Evolutionary conservation across 2,888 invertebrate species (phyloP).

Genomic region (Agrochola lota): DNA sequence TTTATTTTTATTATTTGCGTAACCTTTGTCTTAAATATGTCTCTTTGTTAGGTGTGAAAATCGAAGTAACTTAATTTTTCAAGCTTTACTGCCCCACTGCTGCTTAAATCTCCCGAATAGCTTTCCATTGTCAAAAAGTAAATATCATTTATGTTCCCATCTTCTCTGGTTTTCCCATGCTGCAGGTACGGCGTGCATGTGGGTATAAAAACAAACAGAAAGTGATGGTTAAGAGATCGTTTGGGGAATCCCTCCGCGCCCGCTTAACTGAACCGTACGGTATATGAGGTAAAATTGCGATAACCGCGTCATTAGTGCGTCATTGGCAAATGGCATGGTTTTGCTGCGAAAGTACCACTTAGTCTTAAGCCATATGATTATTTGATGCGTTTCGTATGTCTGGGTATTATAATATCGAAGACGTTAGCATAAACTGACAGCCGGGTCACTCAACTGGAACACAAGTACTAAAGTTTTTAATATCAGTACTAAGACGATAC

Average conservation of each 20-base stretch:
- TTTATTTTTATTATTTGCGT: slow-evolving; percentile 39
- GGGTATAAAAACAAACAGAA: slow-evolving; percentile 52
- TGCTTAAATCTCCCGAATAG: background rate
- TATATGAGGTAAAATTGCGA: slow-evolving; percentile 34
- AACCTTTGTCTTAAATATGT: slow-evolving; percentile 45
- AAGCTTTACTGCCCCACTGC: background rate
- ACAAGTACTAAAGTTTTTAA: background rate
- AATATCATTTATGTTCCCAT: slow-evolving; percentile 15
- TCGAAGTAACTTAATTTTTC: slow-evolving; percentile 8
- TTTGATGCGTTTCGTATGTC: slow-evolving; percentile 17
- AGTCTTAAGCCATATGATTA: slow-evolving; percentile 12
- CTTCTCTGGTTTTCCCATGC: slow-evolving; percentile 50
- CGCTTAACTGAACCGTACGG: slow-evolving; percentile 17
- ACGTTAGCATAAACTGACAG: background rate
- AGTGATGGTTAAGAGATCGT: slow-evolving; percentile 46
- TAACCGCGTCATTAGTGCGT: slow-evolving; percentile 53
- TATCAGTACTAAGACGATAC: slow-evolving; percentile 1
- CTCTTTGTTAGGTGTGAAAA: slow-evolving; percentile 48
- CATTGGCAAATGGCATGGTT: slow-evolving; percentile 34
- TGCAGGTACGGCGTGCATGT: slow-evolving; percentile 30
- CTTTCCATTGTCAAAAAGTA: slow-evolving; percentile 7
- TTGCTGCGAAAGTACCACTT: slow-evolving; percentile 44
- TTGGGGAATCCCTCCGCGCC: slow-evolving; percentile 62
- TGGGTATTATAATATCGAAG: slow-evolving; percentile 12
- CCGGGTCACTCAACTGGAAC: slow-evolving; percentile 27